Conservation (phyloP, 1,140 invertebrate genomes). For the Zaprionus nigranus region DNA sequence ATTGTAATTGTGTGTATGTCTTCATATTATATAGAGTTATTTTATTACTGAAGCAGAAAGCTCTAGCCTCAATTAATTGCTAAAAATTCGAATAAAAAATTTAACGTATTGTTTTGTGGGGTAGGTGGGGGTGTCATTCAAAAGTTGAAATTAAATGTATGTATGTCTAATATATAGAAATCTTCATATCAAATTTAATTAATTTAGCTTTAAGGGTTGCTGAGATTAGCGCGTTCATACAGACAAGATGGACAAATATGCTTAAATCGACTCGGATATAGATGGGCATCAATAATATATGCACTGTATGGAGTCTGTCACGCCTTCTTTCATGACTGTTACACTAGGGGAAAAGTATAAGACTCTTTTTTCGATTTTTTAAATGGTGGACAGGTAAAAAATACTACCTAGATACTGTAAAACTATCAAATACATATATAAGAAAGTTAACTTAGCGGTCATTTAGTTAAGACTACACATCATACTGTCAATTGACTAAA, state of each 20-base stretch:
- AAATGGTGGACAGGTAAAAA: background rate
- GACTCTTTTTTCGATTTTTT: background rate
- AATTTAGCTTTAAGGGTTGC: background rate
- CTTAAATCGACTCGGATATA: too few species aligned
- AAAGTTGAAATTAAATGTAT: background rate
- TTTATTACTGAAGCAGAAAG: background rate
- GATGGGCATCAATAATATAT: too few species aligned
- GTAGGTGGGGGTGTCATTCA: background rate
- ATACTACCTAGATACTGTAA: background rate
- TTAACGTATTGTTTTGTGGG: background rate
- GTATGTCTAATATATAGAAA: accelerated
- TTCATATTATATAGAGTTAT: too few species aligned
- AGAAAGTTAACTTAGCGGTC: too few species aligned
- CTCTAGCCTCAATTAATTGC: background rate
- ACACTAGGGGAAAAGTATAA: background rate
- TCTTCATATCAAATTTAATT: background rate
- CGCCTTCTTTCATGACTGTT: too few species aligned
- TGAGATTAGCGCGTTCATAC: background rate
- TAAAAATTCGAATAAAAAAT: background rate
- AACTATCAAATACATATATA: background rate
- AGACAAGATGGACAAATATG: background rate
- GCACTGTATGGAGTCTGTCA: too few species aligned
- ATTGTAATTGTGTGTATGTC: too few species aligned
- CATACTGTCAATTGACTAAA: accelerated
- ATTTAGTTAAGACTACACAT: background rate